A percentile compares a stretch with the other conserved stretches of the same genome.
These are phyloP conservation scores for Pungitius pungitius DNA, from an alignment of 2,113 vertebrate genomes.

Conservation along the genomic window DNA sequence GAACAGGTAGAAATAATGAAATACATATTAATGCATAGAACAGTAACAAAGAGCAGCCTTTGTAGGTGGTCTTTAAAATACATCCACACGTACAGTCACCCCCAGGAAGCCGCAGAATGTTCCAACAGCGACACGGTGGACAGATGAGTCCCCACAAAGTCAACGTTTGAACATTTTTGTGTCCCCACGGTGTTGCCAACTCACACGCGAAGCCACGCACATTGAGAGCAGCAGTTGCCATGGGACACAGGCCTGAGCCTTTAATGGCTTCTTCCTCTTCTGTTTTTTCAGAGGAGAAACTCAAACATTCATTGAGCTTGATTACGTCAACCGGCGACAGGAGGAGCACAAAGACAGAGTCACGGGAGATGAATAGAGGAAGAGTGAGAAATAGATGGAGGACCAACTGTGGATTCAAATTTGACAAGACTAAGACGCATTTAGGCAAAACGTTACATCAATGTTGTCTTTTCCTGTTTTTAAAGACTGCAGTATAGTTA, in stretches of 20 bases:
- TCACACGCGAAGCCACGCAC: conserved; percentile 4
- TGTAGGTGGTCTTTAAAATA: background rate
- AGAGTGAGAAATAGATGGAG: conserved; percentile 1
- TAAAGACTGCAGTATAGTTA: background rate
- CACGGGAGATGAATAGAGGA: conserved; percentile 58
- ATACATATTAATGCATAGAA: background rate
- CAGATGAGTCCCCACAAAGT: conserved; percentile 11
- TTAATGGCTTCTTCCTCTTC: conserved; percentile 60
- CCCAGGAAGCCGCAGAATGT: background rate
- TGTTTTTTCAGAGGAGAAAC: conserved; percentile 58
- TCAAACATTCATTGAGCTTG: conserved; percentile 71
- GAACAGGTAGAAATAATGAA: background rate
- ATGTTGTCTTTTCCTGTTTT: background rate
- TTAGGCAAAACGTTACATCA: background rate
- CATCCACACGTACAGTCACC: background rate
- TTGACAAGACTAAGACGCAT: background rate
- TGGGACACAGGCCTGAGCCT: conserved; percentile 27
- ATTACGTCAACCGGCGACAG: conserved; percentile 64
- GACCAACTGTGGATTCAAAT: conserved; percentile 11
- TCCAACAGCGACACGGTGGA: too few species aligned
- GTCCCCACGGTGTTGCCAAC: background rate
- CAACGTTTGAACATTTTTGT: too few species aligned
- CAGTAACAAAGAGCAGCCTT: background rate
- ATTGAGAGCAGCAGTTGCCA: conserved; percentile 16
- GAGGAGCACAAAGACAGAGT: conserved; percentile 55